Percentiles rank a stretch among this genome's conserved stretches.
Evolutionary conservation across 2,888 invertebrate genomes (phyloP).

Genomic region (Punctoribates punctum): DNA sequence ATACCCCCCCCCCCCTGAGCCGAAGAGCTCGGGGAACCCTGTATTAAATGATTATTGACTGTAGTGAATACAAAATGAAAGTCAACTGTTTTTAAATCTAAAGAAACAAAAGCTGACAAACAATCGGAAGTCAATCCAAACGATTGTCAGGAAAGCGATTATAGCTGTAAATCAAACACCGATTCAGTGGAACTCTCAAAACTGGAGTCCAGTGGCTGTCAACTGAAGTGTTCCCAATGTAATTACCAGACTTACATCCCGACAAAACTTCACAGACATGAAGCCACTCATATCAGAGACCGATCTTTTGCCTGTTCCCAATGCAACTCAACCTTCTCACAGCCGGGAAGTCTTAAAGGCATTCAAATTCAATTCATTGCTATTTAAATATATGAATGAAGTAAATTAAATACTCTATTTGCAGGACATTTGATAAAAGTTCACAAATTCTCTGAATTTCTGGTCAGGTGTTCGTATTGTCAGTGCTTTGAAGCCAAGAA

Average conservation of each 20-base stretch:
- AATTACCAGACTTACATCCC: background rate
- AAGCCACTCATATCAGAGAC: background rate
- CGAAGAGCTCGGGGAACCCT: no score
- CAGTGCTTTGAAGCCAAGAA: background rate
- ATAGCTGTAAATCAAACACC: no score
- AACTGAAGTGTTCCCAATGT: background rate
- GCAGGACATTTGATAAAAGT: conserved; percentile 7
- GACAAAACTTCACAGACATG: background rate
- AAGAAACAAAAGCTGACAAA: background rate
- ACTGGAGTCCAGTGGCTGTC: no score
- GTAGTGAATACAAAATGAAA: no score
- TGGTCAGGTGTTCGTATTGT: background rate
- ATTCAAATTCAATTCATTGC: background rate
- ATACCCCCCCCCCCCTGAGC: no score
- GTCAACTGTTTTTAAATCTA: no score
- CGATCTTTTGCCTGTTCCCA: background rate
- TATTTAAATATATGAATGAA: background rate
- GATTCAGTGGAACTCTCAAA: no score
- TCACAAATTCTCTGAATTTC: background rate
- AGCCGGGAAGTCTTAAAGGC: background rate
- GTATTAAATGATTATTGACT: no score
- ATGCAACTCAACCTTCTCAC: background rate
- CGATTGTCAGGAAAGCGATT: no score
- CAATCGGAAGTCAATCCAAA: no score
- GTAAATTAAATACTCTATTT: background rate